Percentiles rank a stretch among this genome's conserved stretches.
phyloP scores from a whole-genome alignment of 2,113 vertebrate genomes.

The Pao palembangensis region DNA sequence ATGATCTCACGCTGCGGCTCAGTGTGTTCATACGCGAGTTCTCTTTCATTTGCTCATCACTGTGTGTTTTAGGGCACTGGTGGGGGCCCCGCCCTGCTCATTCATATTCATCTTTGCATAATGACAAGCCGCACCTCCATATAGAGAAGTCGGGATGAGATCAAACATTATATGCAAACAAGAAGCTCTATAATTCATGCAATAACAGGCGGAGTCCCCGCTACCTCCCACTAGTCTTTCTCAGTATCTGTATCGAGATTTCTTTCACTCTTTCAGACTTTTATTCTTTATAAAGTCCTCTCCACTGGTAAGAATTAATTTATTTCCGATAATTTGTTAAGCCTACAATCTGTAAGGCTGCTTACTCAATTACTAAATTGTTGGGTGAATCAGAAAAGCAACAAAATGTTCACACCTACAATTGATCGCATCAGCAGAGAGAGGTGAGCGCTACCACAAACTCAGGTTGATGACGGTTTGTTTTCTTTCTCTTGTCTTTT shows the following conservation, averaged over 20 bases:
- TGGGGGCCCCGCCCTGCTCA: constrained; percentile 57
- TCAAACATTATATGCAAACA: constrained; percentile 67
- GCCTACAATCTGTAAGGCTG: no score
- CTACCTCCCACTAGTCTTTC: constrained; percentile 29
- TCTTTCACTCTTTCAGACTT: not conserved
- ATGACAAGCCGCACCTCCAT: constrained; percentile 60
- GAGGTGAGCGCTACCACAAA: not conserved
- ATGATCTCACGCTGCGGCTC: constrained; percentile 60
- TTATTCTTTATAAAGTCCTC: no score
- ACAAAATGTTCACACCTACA: no score
- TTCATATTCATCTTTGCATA: constrained; percentile 68
- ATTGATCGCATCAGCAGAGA: not conserved
- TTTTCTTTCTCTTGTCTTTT: not conserved
- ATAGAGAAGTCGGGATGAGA: constrained; percentile 55
- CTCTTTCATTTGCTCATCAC: constrained; percentile 63
- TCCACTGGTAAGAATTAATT: no score
- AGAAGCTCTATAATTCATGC: constrained; percentile 59
- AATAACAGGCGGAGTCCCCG: constrained; percentile 17
- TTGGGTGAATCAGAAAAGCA: no score
- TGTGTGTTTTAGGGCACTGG: constrained; percentile 52
- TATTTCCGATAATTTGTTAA: no score
- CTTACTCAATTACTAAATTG: no score
- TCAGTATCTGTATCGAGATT: no score
- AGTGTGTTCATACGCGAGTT: constrained; percentile 24
- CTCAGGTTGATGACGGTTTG: not conserved